phyloP scores from a whole-genome alignment of 2,888 invertebrate genomes.

The Gisinianus flammeolus region DNA sequence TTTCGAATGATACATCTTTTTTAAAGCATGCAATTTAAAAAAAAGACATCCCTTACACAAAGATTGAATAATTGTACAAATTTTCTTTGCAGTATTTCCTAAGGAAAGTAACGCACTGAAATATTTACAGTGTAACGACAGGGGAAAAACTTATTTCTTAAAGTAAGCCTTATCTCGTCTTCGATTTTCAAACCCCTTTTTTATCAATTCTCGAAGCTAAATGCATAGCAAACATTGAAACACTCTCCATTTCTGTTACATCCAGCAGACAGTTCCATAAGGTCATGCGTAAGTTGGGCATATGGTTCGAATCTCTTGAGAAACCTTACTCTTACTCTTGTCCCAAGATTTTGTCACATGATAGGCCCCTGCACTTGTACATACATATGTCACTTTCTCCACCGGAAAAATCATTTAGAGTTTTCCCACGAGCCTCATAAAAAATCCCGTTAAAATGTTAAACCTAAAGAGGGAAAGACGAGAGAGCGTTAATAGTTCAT shows the following conservation, averaged over 20 bases:
- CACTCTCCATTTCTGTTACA: neutral
- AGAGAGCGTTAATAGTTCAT: slow-evolving; percentile 23
- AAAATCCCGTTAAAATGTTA: slow-evolving; percentile 26
- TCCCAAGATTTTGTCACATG: neutral
- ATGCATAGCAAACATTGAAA: too few species aligned
- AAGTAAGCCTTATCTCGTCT: neutral
- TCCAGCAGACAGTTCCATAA: neutral
- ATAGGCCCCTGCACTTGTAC: neutral
- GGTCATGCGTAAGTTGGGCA: neutral
- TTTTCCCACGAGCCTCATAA: slow-evolving; percentile 27
- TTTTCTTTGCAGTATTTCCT: neutral
- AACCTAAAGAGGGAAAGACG: neutral
- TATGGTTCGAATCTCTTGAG: too few species aligned
- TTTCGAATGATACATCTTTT: too few species aligned
- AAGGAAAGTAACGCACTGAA: neutral
- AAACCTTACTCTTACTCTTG: too few species aligned
- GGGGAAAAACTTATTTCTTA: neutral
- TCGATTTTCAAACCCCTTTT: too few species aligned
- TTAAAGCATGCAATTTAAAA: too few species aligned
- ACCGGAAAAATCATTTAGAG: slow-evolving; percentile 34
- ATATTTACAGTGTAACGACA: neutral
- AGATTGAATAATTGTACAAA: neutral
- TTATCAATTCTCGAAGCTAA: too few species aligned
- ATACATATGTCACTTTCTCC: slow-evolving; percentile 11
- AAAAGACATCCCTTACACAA: too few species aligned